These are phyloP conservation scores for Habrosyne pyritoides DNA, from an alignment of 2,888 invertebrate species.

Conservation along the genomic window DNA sequence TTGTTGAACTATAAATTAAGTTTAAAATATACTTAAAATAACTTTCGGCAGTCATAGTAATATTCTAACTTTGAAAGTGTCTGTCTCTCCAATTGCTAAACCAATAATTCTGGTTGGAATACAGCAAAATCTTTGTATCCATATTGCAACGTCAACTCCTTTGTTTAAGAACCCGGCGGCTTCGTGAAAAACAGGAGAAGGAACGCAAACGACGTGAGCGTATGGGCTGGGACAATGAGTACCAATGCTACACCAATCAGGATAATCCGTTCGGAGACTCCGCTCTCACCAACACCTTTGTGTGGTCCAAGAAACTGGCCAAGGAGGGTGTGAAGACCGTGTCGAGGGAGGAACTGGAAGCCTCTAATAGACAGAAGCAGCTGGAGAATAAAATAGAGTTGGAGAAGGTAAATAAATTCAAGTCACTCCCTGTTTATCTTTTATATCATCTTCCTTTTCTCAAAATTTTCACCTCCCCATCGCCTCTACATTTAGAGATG, in stretches of 20 bases:
- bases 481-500: too few species aligned
- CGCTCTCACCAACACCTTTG: constrained; percentile 96
- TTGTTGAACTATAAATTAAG: too few species aligned
- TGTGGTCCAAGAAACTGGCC: constrained; percentile 98
- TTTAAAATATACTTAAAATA: too few species aligned
- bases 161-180: constrained; percentile 83
- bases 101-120: too few species aligned
- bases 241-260: constrained; percentile 97
- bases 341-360: constrained; percentile 91
- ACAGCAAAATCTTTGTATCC: not conserved
- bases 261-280: constrained; percentile 99
- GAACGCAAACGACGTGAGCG: constrained; percentile 93
- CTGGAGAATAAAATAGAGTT: constrained; percentile 95
- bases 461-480: too few species aligned
- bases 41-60: too few species aligned
- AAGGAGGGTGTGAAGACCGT: constrained; percentile 94
- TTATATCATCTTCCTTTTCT: too few species aligned
- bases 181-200: constrained; percentile 96
- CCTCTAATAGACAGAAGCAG: constrained; percentile 92
- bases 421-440: too few species aligned
- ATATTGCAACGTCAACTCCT: not conserved
- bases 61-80: too few species aligned
- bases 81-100: too few species aligned
- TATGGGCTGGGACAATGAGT: constrained; percentile 99
- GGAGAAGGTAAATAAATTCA: constrained; percentile 86